These are phyloP conservation scores for Epizoanthus fatuus DNA, from an alignment of 92 coral and sea anemone genomes.

Conservation along the genomic window DNA sequence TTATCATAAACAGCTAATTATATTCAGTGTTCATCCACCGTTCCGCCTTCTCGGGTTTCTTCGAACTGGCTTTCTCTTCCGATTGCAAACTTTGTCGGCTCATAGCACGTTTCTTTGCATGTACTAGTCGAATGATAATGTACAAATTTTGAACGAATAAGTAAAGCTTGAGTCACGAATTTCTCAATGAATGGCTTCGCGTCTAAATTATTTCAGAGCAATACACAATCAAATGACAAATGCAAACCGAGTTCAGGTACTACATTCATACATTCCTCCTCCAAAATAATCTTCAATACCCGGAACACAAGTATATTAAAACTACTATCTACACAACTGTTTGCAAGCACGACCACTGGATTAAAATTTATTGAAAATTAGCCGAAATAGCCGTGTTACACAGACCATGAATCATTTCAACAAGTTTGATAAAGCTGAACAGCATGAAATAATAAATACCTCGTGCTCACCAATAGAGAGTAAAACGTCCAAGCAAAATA, in stretches of 20 bases:
- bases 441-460: not conserved
- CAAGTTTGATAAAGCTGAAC: not conserved
- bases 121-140: not conserved
- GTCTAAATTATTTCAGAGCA: not conserved
- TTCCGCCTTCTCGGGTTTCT: not conserved
- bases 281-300: too few relatives aligned
- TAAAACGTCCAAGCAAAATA: constrained; percentile 9
- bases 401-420: not conserved
- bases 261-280: not conserved
- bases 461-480: constrained; percentile 4
- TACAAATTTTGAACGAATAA: not conserved
- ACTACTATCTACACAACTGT: too few relatives aligned
- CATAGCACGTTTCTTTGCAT: not conserved
- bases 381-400: not conserved
- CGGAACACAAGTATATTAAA: too few relatives aligned
- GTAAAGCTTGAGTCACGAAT: not conserved
- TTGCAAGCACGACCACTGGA: too few relatives aligned
- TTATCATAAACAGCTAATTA: not conserved
- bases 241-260: not conserved
- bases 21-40: not conserved
- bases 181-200: not conserved
- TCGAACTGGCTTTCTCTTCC: not conserved
- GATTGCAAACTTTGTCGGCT: not conserved
- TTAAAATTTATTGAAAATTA: too few relatives aligned
- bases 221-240: not conserved